Conservation (phyloP, 2,113 vertebrate species). For the Lamprotornis superbus region DNA sequence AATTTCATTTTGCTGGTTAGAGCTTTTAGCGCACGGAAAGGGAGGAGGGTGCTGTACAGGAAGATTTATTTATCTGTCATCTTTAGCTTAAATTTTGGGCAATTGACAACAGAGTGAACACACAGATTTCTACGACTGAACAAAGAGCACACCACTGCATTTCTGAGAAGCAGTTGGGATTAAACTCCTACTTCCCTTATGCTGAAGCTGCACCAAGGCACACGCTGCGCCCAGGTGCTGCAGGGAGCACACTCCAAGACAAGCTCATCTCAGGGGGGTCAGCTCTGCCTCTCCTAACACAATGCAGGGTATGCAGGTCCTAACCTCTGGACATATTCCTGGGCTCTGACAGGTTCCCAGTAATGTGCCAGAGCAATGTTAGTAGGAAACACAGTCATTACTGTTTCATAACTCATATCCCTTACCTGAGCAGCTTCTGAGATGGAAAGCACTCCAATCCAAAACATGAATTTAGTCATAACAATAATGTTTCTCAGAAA, state of each 20-base stretch:
- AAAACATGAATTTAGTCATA: neutral
- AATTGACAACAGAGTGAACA: neutral
- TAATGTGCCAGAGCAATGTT: fast-evolving
- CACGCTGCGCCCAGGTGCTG: neutral
- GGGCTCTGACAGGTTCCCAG: neutral
- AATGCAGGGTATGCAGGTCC: neutral
- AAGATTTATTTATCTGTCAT: neutral
- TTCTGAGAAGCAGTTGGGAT: neutral
- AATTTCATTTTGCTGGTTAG: neutral
- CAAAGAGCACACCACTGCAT: neutral
- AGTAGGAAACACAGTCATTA: fast-evolving
- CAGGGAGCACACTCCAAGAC: neutral
- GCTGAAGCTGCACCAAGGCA: neutral
- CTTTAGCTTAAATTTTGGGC: neutral
- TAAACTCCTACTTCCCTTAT: neutral
- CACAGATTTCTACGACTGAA: neutral
- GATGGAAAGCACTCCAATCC: neutral
- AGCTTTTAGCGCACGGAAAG: neutral
- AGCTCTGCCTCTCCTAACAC: neutral
- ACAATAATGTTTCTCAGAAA: neutral
- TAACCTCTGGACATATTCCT: fast-evolving
- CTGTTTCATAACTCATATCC: neutral
- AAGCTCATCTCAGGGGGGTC: neutral
- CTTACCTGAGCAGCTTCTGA: neutral
- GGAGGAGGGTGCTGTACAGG: fast-evolving